Base-by-base conservation (phyloP, 2,113 vertebrate species). In the Myotis davidii region DNA sequence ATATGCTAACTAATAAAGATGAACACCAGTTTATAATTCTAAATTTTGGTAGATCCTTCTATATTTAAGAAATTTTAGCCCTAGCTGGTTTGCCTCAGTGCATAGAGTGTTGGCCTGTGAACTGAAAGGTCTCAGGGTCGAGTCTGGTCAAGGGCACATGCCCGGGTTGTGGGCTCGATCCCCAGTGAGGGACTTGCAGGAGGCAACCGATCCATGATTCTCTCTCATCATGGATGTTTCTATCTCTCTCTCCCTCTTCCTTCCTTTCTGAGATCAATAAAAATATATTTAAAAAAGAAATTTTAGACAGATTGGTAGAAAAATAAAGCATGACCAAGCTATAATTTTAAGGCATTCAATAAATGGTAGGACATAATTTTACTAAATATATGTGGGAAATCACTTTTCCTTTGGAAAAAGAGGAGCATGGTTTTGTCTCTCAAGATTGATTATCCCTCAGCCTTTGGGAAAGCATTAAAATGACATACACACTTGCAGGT, bases 401-500 rank as follows among this genome's bases (percentile, higher is more conserved):
- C 76, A 89, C 45, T 69, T 96, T 88, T 87, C 56, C 42, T 87
- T 89, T 93, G 69, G 67, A 50, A 48, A 84, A 85, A 95, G 64
- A 79, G 94, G 64, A 88, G 5, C n/a, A 86, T 78, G 32, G 12
- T 86, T 95, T 95, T 94, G 16, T 91, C 50, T 89, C 69, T 89
- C 2, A 7, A 94, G 95, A 96, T 29, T 86, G 69, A 95, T 93
- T 95, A 91, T 84, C 45, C 78, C 25, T 45, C 95, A 48, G 87
- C 73, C 21, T 48, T 86, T 37, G 29, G 84, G 69, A 94, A 96
- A 93, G 52, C 86, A 94, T 91, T 96, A 96, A 97, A 96, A 91
- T 95, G 96, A 96, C 90, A 91, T 89, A 86, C 79, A 94, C 54
- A 91, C 74, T 94, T 96, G 20, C 79, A 97, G 86, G 84, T 96